Base-by-base conservation (phyloP, 2,113 vertebrate species). In the Phoenicopterus ruber region DNA sequence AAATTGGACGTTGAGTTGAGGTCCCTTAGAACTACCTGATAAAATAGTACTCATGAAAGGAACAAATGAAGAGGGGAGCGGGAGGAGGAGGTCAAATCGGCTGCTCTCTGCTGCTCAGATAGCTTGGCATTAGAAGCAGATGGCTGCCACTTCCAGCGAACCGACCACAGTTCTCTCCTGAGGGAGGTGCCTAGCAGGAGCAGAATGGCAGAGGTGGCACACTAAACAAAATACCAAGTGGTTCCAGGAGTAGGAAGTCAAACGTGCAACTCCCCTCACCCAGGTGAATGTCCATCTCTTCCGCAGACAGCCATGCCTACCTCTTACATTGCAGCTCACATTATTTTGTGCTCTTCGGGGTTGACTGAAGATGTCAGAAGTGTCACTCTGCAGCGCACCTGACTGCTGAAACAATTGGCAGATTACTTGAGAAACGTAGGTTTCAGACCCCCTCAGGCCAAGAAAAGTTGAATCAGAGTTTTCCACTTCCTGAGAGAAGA, bases 391-490 rank as follows among this genome's bases (percentile, higher is more conserved):
- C 32, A 70, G 76, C 69, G 76, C 2, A 2, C 29, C 36, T 65
- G 24, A 59, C 34, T 40, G 29, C 18, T 40, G 20, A 52, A 86
- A 40, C 24, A 76, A 15, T 10, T 65, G 38, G 25, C 25, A 82
- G 44, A 52, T 47, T 82, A 52, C 57, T 40, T 26, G 17, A 24
- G 36, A 90, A 81, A 50, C 3, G 3, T 6, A 50, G 32, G 9
- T 38, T 55, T 85, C 29, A 46, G 34, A 11, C 36, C 5, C 3
- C 26, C 15, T 66, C 0, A 0, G 31, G 40, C 10, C n/a, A 52
- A 63, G 28, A 46, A 32, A 12, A 17, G 36, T 9, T 65, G 57
- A 70, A 69, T 61, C n/a, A 22, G 16, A 22, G 28, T 58, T 58
- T 70, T 52, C 34, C 6, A 32, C 17, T 90, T 58, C 21, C 13